These are phyloP conservation scores for Erebia palarica DNA, from an alignment of 2,888 invertebrate species.

Conservation along the genomic window DNA sequence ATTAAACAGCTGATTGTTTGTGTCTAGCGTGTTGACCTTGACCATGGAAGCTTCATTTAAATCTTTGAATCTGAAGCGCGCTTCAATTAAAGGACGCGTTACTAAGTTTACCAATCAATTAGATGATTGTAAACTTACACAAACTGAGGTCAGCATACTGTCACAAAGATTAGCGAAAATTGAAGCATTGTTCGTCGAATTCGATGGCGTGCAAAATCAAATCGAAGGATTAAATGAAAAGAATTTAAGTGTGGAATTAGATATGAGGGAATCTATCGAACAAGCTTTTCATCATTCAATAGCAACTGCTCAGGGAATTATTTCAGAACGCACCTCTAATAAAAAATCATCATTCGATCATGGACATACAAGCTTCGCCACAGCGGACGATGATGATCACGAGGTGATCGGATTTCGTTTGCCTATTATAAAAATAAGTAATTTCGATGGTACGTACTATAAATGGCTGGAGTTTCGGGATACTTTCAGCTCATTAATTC, in stretches of 20 bases:
- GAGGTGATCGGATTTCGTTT: not conserved
- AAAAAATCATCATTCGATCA: constrained; percentile 1
- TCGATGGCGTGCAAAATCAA: constrained; percentile 26
- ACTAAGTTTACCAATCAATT: not conserved
- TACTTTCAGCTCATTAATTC: not conserved
- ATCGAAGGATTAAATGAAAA: constrained; percentile 18
- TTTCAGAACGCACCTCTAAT: not conserved
- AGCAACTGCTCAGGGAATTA: not conserved
- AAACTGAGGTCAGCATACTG: constrained; percentile 22
- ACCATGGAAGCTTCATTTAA: not conserved
- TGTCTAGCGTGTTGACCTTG: not conserved
- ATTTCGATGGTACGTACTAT: constrained; percentile 7
- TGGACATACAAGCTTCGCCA: not conserved
- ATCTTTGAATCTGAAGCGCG: not conserved
- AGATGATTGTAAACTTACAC: not conserved
- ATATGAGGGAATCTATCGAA: not conserved
- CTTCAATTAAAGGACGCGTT: not conserved
- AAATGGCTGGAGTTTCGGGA: constrained; percentile 17
- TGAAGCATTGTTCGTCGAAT: constrained; percentile 24
- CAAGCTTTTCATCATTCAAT: not conserved
- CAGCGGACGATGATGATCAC: not conserved
- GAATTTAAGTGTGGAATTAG: constrained; percentile 15
- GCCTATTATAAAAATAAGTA: constrained; percentile 3
- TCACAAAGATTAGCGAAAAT: constrained; percentile 18
- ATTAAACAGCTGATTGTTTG: not conserved